Evolutionary conservation across 2,888 invertebrate genomes (phyloP).

Genomic region (Trachelus iudaicus): DNA sequence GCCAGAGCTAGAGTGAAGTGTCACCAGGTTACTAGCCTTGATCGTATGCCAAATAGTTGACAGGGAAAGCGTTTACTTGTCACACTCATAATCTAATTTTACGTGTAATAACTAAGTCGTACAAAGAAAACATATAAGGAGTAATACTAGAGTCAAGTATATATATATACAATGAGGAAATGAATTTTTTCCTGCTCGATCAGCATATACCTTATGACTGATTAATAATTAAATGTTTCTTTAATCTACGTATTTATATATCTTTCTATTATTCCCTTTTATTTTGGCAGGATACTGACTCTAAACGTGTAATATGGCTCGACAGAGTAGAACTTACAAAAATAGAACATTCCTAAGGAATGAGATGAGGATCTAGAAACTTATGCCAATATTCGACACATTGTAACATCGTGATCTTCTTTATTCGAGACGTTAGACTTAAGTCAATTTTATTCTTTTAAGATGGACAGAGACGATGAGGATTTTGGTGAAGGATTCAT

Average conservation of each 20-base stretch:
- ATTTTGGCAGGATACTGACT: background rate
- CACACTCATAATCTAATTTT: conserved; percentile 49
- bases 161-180: background rate
- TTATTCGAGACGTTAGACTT: background rate
- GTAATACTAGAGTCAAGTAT: background rate
- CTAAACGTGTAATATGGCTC: background rate
- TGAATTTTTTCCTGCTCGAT: conserved; percentile 9
- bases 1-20: conserved; percentile 31
- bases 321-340: background rate
- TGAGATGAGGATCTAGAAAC: background rate
- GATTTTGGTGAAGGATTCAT: conserved; percentile 69
- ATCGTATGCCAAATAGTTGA: conserved; percentile 58
- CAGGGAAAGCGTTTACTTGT: conserved; percentile 56
- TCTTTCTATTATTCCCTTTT: background rate
- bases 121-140: background rate
- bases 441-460: background rate
- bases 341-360: background rate
- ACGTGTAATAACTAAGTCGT: conserved; percentile 35
- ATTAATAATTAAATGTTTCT: conserved; percentile 1
- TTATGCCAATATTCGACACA: background rate
- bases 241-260: background rate
- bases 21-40: conserved; percentile 60
- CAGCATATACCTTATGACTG: conserved; percentile 6
- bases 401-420: background rate
- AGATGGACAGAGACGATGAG: conserved; percentile 61